Conservation (phyloP, 2,888 invertebrate genomes). For the Agrotis exclamationis region DNA sequence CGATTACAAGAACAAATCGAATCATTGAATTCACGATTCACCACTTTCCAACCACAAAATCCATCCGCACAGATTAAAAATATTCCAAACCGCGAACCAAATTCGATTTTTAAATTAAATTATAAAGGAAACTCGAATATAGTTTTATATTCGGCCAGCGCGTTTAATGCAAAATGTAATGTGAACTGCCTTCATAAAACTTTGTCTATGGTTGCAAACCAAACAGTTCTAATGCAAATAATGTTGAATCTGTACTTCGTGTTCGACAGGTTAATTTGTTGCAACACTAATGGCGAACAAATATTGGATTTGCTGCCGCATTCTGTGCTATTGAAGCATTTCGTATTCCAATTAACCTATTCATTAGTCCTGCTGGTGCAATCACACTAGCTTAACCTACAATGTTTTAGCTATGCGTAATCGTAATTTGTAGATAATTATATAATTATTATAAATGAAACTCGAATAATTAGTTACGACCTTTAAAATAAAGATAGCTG, state of each 20-base stretch:
- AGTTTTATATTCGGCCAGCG: conserved; percentile 31
- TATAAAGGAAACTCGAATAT: conserved; percentile 14
- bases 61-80: conserved; percentile 14
- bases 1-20: conserved; percentile 15
- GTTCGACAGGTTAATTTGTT: conserved; percentile 60
- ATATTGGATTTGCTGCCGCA: conserved; percentile 61
- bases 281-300: conserved; percentile 63
- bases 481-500: not conserved
- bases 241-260: conserved; percentile 40
- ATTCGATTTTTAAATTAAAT: conserved; percentile 43
- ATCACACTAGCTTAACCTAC: conserved; percentile 26
- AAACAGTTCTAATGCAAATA: conserved; percentile 52
- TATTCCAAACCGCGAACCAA: conserved; percentile 23
- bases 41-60: conserved; percentile 30
- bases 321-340: conserved; percentile 57
- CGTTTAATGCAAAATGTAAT: conserved; percentile 15
- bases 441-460: not conserved
- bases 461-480: not conserved
- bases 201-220: conserved; percentile 38
- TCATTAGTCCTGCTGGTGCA: conserved; percentile 48
- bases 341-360: conserved; percentile 56
- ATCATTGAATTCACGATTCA: conserved; percentile 18
- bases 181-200: conserved; percentile 21
- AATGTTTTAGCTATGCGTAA: conserved; percentile 10
- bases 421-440: conserved; percentile 6